Base-by-base conservation (phyloP, 1,140 invertebrate genomes). In the Solenopsis fugax region DNA sequence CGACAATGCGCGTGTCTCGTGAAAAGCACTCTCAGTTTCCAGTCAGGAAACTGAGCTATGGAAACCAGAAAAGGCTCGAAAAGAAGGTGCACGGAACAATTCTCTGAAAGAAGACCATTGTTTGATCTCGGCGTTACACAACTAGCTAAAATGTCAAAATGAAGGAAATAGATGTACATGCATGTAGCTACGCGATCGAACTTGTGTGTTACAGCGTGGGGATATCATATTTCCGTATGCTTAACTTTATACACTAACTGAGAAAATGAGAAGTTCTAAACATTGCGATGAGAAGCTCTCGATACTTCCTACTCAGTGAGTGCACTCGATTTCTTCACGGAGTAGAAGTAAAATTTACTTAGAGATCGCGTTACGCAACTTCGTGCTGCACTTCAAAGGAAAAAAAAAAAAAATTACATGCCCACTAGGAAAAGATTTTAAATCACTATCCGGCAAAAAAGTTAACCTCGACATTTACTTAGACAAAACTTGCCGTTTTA, bases 21-120 rank as follows among this genome's bases (percentile, higher is more conserved):
- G n/a, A 48, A 82, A 72, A 72, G 34, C 52, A 82, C 24, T 58
- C 62, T 82, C 54, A 24, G 52, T 71, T 81, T 73, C 54, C 34
- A 71, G 67, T 82, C 18, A 18, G 54, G 41, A 60, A 71, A 71
- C 50, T 48, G 65, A 69, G 21, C 41, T 21, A 29, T 69, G 54
- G 37, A 50, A 80, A 81, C 21, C 34, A 24, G 48, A 37, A 45
- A 82, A 84, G 73, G 54, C 24, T 50, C 24, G 52, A n/a, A 84
- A 58, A 56, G 45, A 82, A 73, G 41, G 67, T 24, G 24, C 21
- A 24, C 65, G 10, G 12, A 73, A 82, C 67, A 82, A 82, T 82
- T 41, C 41, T 3, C 0, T 48, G 54, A 73, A 73, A 84, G 10
- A 21, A 73, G 12, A 6, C 24, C 41, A 84, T 84, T 84, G 69